Conservation (phyloP, 2,797 vertebrate genomes). For the Mionectes olivaceus region DNA sequence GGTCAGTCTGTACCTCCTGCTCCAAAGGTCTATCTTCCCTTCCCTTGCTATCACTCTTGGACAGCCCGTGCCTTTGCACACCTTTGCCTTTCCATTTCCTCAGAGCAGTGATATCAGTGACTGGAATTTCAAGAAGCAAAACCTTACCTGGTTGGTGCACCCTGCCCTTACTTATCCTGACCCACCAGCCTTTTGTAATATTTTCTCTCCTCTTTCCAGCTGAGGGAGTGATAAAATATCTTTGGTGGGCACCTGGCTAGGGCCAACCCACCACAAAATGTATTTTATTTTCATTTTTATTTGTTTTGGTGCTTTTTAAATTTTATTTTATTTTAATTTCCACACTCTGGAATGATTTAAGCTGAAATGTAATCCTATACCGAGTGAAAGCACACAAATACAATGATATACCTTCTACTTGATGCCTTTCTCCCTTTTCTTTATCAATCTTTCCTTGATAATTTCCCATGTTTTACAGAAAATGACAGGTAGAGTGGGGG, state of each 20-base stretch:
- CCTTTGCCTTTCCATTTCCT: not conserved
- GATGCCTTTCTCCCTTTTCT: not conserved
- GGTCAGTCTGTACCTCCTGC: not conserved
- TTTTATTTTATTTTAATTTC: not conserved
- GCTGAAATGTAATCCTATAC: conserved; percentile 17
- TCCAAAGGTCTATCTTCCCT: conserved; percentile 11
- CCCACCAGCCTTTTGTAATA: not conserved
- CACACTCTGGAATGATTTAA: not conserved
- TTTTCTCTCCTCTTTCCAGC: not conserved
- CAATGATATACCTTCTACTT: not conserved
- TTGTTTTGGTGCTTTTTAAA: too few species aligned
- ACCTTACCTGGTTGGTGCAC: not conserved
- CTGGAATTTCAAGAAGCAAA: conserved; percentile 33
- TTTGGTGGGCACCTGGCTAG: not conserved
- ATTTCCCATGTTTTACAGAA: conserved; percentile 47
- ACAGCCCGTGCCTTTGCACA: not conserved
- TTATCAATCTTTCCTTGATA: not conserved
- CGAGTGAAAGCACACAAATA: conserved; percentile 33
- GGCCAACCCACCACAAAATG: not conserved
- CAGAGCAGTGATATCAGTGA: not conserved
- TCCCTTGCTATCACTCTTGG: not conserved
- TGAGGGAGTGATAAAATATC: not conserved
- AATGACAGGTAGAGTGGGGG: conserved; percentile 7
- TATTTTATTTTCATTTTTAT: not conserved
- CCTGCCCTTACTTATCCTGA: not conserved